Evolutionary conservation across 2,113 vertebrate species (phyloP), one percentile per base, ranked within the genome.

Genomic region (Ia io): DNA sequence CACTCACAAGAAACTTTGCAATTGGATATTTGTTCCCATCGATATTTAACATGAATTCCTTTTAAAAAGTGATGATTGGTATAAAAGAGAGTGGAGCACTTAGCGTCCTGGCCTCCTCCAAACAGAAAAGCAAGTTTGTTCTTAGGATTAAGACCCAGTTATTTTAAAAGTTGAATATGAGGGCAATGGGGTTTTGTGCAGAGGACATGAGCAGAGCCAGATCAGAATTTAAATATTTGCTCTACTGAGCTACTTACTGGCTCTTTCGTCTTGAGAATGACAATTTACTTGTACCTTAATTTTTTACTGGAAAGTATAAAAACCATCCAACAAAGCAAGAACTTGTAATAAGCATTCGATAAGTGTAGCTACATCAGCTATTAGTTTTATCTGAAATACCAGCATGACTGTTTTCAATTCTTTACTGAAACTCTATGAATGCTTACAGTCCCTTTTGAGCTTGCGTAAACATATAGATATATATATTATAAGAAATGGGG

Each of bases 381-480:
- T 47, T 85, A 56, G 76, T 96, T 93, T 91, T n/a, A 77, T 69
- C 59, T 92, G n/a, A 82, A 65, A 30, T 59, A 85, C 30, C 47
- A 79, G 14, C 6, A 30, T 56, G 47, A 23, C 35, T 47, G 4
- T 3, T 77, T 88, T 82, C 23, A 74, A 13, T 80, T 84, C 42
- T 93, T 84, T 49, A 67, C 9, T 84, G 25, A 84, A 93, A 49
- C 56, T 56, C 65, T 77, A 49, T 9, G 20, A 2, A 44, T 5
- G 23, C 28, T 67, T 44, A 13, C 65, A 56, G 63, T 79, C 20
- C 30, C 30, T 90, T 67, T n/a, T 71, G 44, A 83, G 11, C 23
- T 67, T 83, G 22, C 73, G 28, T 92, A 90, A 63, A 44, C 30
- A 80, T 13, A 87, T 32, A 17, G 10, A 30, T 84, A 51, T 22